Conservation (phyloP, 2,113 vertebrate species). For the Barbus barbus region DNA sequence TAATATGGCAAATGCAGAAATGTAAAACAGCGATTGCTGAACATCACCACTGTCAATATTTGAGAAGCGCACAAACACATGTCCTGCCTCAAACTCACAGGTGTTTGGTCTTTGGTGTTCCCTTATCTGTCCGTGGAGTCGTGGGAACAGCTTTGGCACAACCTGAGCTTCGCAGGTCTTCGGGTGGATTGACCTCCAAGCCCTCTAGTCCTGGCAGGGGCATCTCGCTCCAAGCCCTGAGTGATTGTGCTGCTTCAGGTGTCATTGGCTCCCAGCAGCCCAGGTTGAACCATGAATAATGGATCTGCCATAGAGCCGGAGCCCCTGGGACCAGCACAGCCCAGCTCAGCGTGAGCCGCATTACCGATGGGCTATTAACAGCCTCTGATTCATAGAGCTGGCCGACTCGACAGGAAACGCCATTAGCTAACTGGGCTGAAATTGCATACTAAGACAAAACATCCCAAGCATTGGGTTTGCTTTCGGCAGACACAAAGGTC, state of each 20-base stretch:
- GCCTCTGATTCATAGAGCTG: constrained; percentile 73
- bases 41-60: too few relatives aligned
- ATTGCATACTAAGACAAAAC: constrained; percentile 52
- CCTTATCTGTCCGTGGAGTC: neutral
- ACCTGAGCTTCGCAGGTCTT: constrained; percentile 2
- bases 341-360: constrained; percentile 72
- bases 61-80: too few relatives aligned
- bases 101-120: neutral
- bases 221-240: constrained; percentile 69
- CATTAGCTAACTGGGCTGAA: constrained; percentile 59
- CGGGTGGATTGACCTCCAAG: constrained; percentile 39
- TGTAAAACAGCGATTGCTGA: too few relatives aligned
- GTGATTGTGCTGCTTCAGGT: constrained; percentile 76
- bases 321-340: constrained; percentile 66
- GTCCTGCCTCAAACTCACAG: too few relatives aligned
- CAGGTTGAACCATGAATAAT: constrained; percentile 80
- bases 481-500: constrained; percentile 6
- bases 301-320: constrained; percentile 68
- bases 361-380: constrained; percentile 79
- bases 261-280: constrained; percentile 75
- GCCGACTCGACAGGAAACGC: constrained; percentile 62
- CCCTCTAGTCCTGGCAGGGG: constrained; percentile 59
- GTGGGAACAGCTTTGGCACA: neutral
- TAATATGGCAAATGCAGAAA: too few relatives aligned
- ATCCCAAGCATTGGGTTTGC: constrained; percentile 3